These are phyloP conservation scores for Salvelinus sp. DNA, from an alignment of 2,113 vertebrate genomes.

Conservation along the genomic window DNA sequence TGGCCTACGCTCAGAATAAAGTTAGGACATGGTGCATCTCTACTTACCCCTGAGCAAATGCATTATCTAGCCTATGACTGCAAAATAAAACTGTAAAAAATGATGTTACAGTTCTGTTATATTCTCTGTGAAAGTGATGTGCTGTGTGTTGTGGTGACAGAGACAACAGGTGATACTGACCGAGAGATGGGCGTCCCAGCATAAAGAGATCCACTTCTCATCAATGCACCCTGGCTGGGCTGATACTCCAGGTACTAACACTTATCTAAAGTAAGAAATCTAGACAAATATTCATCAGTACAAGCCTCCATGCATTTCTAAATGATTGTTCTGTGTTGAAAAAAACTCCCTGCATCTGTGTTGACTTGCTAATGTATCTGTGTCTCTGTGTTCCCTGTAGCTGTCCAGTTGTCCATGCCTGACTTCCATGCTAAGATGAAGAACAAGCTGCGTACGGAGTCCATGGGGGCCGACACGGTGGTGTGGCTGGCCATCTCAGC, in stretches of 20 bases:
- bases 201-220: slow-evolving; percentile 81
- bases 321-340: no score
- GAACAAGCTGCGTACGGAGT: slow-evolving; percentile 73
- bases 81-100: no score
- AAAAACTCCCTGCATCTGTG: neutral
- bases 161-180: slow-evolving; percentile 84
- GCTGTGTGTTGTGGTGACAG: slow-evolving; percentile 53
- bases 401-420: slow-evolving; percentile 75
- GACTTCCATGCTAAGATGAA: slow-evolving; percentile 80
- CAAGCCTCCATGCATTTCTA: neutral
- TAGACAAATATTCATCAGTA: neutral
- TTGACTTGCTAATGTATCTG: neutral
- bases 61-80: no score
- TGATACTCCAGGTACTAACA: slow-evolving; percentile 77
- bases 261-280: neutral
- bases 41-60: neutral
- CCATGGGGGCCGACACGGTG: slow-evolving; percentile 78
- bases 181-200: slow-evolving; percentile 74
- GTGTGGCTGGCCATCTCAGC: slow-evolving; percentile 74
- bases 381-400: slow-evolving; percentile 44
- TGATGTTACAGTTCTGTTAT: neutral
- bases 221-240: slow-evolving; percentile 84
- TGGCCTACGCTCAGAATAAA: slow-evolving; percentile 89
- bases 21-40: slow-evolving; percentile 53
- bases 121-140: neutral